phyloP scores from a whole-genome alignment of 2,888 invertebrate genomes.

The Capitulum mitella region DNA sequence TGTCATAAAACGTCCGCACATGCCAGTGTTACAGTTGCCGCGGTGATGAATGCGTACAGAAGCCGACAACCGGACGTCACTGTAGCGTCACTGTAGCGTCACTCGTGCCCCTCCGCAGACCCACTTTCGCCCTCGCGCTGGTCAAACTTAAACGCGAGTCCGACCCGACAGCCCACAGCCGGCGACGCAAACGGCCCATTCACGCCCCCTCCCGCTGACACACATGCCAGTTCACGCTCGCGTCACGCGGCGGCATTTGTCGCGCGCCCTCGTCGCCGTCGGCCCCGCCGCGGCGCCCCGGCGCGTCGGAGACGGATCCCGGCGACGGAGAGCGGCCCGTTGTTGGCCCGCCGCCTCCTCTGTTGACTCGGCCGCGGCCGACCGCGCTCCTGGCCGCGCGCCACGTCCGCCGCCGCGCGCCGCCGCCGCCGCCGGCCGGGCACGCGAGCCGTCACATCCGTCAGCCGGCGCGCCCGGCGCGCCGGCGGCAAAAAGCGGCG shows the following conservation, averaged over 20 bases:
- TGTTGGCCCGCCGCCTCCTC: background rate
- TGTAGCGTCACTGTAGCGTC: too few relatives aligned
- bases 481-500: constrained; percentile 3
- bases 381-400: background rate
- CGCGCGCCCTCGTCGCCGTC: background rate
- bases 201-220: background rate
- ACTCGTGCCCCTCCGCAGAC: too few relatives aligned
- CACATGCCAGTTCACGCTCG: background rate
- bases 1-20: too few relatives aligned
- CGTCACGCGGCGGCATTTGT: background rate
- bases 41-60: too few relatives aligned
- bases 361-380: background rate
- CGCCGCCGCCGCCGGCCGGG: constrained; percentile 4
- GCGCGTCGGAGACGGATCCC: background rate
- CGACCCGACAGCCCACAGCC: too few relatives aligned
- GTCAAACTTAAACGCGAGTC: too few relatives aligned
- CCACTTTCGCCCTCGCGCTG: too few relatives aligned
- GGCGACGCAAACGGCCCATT: too few relatives aligned
- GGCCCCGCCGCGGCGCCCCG: background rate
- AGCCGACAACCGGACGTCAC: too few relatives aligned
- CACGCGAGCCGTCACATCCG: constrained; percentile 15
- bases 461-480: background rate
- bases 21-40: too few relatives aligned
- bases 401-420: background rate
- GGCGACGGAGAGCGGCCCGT: background rate